Base-by-base conservation (phyloP, 2,797 vertebrate genomes). In the Macroramphosus scolopax region DNA sequence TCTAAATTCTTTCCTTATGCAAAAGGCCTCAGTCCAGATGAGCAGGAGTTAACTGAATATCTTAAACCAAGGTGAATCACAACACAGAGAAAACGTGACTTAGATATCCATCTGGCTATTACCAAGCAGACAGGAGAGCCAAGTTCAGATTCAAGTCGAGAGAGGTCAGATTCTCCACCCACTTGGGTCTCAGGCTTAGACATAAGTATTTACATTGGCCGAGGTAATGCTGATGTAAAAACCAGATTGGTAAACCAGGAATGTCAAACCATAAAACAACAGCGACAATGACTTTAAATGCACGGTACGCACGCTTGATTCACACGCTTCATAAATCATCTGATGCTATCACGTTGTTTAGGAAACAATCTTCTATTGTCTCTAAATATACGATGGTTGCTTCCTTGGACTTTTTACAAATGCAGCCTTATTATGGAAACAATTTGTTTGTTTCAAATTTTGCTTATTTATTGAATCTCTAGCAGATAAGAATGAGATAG, bases 141-240 rank as follows among this genome's bases (percentile, higher is more conserved):
- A 67, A 72, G 68, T 67, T 80, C 46, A 75, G 55, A 73, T 70
- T 66, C 39, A 63, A 43, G 55, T 72, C n/a, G 6, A 31, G 17
- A 70, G 49, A 58, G 63, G 63, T 80, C 68, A 76, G 49, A 35
- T 26, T 51, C 55, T 71, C 80, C 74, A 66, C 74, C 75, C 58
- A 63, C 46, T 52, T n/a, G 18, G 52, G 58, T 68, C 52, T 20
- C 17, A 48, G 14, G 51, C 33, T 36, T 45, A 82, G 69, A 83
- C 56, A 63, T 48, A 62, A 74, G 61, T 80, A 75, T 82, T 84
- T 83, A 72, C 50, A 50, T 56, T 83, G 79, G 78, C 72, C 24
- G 40, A 9, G 29, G 25, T 25, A 51, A n/a, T 40, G 36, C 37
- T 77, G 57, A 71, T 66, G 57, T 54, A 68, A 73, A 48, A 60